A percentile compares a stretch with the other conserved stretches of the same genome.
Conservation (phyloP, 2,797 vertebrate species). For the Tenualosa ilisha region DNA sequence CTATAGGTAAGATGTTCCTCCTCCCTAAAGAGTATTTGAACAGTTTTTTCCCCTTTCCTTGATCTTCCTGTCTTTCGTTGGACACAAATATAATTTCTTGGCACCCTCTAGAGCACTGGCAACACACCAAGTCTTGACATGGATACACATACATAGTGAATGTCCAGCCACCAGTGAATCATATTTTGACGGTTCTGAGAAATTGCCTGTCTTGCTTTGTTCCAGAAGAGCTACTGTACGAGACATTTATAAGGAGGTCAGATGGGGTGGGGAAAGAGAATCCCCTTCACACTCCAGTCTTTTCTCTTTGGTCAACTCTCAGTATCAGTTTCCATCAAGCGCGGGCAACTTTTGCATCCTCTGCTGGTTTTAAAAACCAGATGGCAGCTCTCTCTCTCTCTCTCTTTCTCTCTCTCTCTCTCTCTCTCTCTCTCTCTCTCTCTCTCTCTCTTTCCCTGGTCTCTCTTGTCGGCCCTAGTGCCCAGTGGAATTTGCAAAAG, state of each 20-base stretch:
- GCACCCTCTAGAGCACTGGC: background rate
- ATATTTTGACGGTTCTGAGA: slow-evolving; percentile 8
- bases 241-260: slow-evolving; percentile 2
- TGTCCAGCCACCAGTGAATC: slow-evolving; percentile 16
- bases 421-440: too few species aligned
- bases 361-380: slow-evolving; percentile 56
- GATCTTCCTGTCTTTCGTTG: background rate
- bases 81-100: slow-evolving; percentile 17
- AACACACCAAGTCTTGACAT: background rate
- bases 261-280: background rate
- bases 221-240: slow-evolving; percentile 18
- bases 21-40: background rate
- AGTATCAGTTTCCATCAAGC: slow-evolving; percentile 41
- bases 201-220: slow-evolving; percentile 23
- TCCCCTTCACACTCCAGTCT: background rate
- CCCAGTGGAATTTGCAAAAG: slow-evolving; percentile 42
- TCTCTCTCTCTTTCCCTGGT: slow-evolving; percentile 9
- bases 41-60: background rate
- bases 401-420: too few species aligned
- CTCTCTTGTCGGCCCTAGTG: slow-evolving; percentile 22
- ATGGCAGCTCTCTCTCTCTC: slow-evolving; percentile 41
- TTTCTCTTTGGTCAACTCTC: slow-evolving; percentile 37
- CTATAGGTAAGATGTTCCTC: background rate
- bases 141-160: background rate
- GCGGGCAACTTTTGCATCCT: slow-evolving; percentile 53